phyloP scores from a whole-genome alignment of 2,888 invertebrate genomes.

The Cerceris rybyensis region DNA sequence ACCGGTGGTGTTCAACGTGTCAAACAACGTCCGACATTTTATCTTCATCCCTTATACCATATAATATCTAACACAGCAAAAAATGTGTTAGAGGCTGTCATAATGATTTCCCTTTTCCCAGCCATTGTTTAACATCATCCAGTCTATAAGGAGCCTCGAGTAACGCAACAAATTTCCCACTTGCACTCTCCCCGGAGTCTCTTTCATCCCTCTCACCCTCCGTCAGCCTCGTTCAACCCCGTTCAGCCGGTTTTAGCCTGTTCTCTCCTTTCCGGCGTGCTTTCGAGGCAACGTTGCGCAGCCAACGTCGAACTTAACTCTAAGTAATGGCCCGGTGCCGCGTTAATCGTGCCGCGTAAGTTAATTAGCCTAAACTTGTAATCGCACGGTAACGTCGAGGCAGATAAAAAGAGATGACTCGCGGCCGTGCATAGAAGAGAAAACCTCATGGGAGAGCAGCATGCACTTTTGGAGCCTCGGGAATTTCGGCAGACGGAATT shows the following conservation, averaged over 20 bases:
- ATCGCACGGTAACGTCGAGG: conserved; percentile 44
- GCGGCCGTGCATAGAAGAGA: neutral
- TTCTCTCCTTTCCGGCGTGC: conserved; percentile 1
- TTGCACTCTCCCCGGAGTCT: neutral
- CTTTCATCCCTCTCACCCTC: neutral
- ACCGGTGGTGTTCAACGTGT: no score
- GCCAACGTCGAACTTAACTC: conserved; percentile 47
- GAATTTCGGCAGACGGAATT: conserved; percentile 16
- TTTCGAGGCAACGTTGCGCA: neutral
- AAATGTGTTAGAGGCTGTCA: neutral
- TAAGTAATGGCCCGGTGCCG: conserved; percentile 61
- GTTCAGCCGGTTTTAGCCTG: neutral
- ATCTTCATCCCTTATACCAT: no score
- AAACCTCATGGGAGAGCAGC: neutral
- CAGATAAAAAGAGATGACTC: conserved; percentile 26
- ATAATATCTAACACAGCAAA: no score
- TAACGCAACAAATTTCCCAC: neutral
- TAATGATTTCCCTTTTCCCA: conserved; percentile 11
- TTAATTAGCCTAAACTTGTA: conserved; percentile 67
- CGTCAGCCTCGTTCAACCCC: neutral
- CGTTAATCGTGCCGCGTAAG: conserved; percentile 62
- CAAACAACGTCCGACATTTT: no score
- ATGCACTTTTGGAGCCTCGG: neutral
- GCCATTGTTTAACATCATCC: conserved; percentile 25
- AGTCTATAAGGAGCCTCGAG: conserved; percentile 21